Percentiles rank a stretch among this genome's conserved stretches.
Conservation (phyloP, 2,888 invertebrate genomes). For the Drosophila mettleri region DNA sequence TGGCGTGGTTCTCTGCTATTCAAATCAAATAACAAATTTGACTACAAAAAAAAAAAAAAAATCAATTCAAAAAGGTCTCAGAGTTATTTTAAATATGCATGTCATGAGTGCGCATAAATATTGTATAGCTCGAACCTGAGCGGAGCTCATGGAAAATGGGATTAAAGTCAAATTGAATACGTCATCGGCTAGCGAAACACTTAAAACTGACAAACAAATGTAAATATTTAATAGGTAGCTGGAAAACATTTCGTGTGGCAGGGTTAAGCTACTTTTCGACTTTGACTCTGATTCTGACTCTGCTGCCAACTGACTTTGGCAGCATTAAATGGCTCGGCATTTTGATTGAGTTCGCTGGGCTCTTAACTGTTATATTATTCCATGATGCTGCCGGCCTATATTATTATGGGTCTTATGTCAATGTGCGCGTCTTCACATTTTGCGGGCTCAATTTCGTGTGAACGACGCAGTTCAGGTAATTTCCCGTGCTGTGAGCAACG, state of each 20-base stretch:
- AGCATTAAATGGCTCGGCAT: constrained; percentile 53
- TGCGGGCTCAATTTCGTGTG: constrained; percentile 69
- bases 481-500: constrained; percentile 49
- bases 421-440: constrained; percentile 39
- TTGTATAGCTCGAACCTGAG: constrained; percentile 30
- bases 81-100: constrained; percentile 56
- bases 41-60: too few species aligned
- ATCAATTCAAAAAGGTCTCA: constrained; percentile 66
- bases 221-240: constrained; percentile 50
- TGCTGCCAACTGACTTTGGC: constrained; percentile 46
- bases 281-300: constrained; percentile 3
- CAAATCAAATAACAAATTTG: constrained; percentile 59
- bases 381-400: constrained; percentile 17
- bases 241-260: not conserved
- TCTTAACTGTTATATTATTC: constrained; percentile 52
- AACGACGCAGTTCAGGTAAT: constrained; percentile 77
- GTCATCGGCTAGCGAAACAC: constrained; percentile 49
- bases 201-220: constrained; percentile 56
- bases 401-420: constrained; percentile 43
- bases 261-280: not conserved
- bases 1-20: constrained; percentile 49
- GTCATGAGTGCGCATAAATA: constrained; percentile 56
- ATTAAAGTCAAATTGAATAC: constrained; percentile 62
- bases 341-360: constrained; percentile 40
- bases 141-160: constrained; percentile 21